These are phyloP conservation scores for Zosterops pallidus DNA, from an alignment of 2,113 vertebrate species.

Conservation along the genomic window DNA sequence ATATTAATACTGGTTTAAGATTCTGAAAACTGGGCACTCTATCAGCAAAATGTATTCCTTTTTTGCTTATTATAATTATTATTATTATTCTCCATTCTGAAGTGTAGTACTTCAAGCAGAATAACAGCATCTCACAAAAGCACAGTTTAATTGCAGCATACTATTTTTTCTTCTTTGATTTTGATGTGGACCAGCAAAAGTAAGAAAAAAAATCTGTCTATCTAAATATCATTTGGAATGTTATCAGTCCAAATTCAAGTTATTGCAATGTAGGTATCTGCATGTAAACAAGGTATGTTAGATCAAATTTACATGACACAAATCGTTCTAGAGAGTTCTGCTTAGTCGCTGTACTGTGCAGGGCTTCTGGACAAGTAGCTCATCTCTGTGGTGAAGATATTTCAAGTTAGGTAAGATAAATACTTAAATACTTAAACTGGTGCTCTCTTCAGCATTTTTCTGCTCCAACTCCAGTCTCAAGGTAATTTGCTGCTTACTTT, in stretches of 20 bases:
- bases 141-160: not conserved
- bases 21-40: not conserved
- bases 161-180: not conserved
- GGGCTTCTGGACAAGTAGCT: not conserved
- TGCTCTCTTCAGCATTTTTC: not conserved
- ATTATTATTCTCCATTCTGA: constrained; percentile 26
- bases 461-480: not conserved
- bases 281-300: not conserved
- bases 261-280: not conserved
- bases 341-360: not conserved
- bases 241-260: not conserved
- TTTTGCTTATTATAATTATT: not conserved
- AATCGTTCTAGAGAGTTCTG: not conserved
- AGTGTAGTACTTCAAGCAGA: not conserved
- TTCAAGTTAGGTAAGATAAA: not conserved
- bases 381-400: not conserved
- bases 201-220: not conserved
- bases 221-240: not conserved
- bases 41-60: not conserved
- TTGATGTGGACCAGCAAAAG: not conserved
- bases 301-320: not conserved
- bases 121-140: constrained; percentile 15
- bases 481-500: not conserved
- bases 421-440: not conserved
- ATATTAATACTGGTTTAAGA: not conserved